These are phyloP conservation scores for Chaetorhynchus papuensis DNA, from an alignment of 2,113 vertebrate genomes.

Conservation along the genomic window DNA sequence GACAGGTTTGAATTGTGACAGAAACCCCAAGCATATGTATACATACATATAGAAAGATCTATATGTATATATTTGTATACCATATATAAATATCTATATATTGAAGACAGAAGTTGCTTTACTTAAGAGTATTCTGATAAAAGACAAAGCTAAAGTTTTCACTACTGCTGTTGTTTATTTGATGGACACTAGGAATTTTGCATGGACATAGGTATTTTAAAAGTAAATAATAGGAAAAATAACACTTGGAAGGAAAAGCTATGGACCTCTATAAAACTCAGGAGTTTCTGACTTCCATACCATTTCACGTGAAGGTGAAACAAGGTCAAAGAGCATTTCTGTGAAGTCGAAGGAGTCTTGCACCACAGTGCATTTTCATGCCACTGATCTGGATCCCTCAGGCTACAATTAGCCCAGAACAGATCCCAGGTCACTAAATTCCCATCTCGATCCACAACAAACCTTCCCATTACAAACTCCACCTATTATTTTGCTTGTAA, in stretches of 20 bases:
- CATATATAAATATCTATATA: not conserved
- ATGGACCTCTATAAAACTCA: not conserved
- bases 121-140: not conserved
- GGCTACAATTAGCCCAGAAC: not conserved
- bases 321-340: not conserved
- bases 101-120: not conserved
- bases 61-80: not conserved
- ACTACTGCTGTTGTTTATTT: not conserved
- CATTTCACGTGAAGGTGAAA: not conserved
- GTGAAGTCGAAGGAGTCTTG: not conserved
- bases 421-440: not conserved
- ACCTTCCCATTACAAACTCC: not conserved
- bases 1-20: not conserved
- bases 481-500: not conserved
- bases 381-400: not conserved
- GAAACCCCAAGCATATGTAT: not conserved
- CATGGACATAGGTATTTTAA: fast-evolving
- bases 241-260: not conserved
- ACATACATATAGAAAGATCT: not conserved
- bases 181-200: not conserved
- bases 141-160: not conserved
- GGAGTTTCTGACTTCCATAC: not conserved
- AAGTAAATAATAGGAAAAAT: not conserved
- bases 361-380: not conserved
- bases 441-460: not conserved